A percentile compares a stretch with the other conserved stretches of the same genome.
These are phyloP conservation scores for Planiliza haematocheilus DNA, from an alignment of 2,113 vertebrate genomes.

Conservation along the genomic window DNA sequence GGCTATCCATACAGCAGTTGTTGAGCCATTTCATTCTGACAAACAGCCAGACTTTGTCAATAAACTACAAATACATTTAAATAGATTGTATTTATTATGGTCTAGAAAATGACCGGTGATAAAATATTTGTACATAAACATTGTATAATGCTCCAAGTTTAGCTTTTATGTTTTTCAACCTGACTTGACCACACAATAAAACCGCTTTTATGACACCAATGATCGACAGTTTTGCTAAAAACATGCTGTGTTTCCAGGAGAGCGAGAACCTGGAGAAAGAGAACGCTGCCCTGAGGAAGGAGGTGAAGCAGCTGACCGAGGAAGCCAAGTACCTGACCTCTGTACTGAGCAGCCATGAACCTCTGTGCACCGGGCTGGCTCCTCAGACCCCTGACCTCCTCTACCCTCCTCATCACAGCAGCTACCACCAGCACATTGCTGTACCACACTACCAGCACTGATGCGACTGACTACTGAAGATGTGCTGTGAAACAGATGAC, in stretches of 20 bases:
- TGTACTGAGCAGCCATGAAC: slow-evolving; percentile 92
- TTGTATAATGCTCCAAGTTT: too few species aligned
- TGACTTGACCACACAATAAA: neutral
- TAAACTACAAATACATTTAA: too few species aligned
- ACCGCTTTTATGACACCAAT: neutral
- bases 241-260: slow-evolving; percentile 82
- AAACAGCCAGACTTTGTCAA: too few species aligned
- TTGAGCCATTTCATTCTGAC: too few species aligned
- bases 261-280: slow-evolving; percentile 95
- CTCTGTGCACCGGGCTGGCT: slow-evolving; percentile 87
- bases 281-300: slow-evolving; percentile 92
- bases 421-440: slow-evolving; percentile 90
- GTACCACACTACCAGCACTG: slow-evolving; percentile 93
- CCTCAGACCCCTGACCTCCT: slow-evolving; percentile 85
- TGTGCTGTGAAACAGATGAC: slow-evolving; percentile 53
- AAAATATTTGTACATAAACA: too few species aligned
- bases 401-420: slow-evolving; percentile 82
- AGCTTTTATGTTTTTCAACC: neutral
- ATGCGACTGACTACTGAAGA: slow-evolving; percentile 62
- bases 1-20: too few species aligned
- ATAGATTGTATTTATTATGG: too few species aligned
- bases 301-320: slow-evolving; percentile 94
- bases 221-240: neutral
- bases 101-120: too few species aligned
- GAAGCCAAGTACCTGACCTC: slow-evolving; percentile 93